phyloP scores from a whole-genome alignment of 1,140 invertebrate genomes.

The Solenopsis invicta region DNA sequence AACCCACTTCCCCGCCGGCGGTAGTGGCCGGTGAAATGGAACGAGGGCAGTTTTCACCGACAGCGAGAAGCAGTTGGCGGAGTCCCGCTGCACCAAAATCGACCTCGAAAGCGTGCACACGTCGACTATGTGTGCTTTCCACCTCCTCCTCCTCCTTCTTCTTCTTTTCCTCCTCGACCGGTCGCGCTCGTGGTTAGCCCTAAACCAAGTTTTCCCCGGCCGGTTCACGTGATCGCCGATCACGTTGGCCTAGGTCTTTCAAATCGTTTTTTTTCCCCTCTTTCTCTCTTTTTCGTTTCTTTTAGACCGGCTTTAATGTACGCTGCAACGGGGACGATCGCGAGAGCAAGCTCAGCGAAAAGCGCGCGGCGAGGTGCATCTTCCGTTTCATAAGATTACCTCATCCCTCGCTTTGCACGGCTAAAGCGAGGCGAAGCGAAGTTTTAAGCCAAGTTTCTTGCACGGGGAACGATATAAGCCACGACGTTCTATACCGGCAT shows the following conservation, averaged over 20 bases:
- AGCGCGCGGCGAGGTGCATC: conserved; percentile 13
- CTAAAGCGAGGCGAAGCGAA: conserved; percentile 5
- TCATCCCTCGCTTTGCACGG: conserved; percentile 19
- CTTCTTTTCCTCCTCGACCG: neutral
- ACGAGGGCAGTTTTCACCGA: conserved; percentile 75
- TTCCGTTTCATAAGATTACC: conserved; percentile 53
- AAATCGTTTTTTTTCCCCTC: neutral
- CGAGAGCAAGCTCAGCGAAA: neutral
- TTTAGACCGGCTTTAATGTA: neutral
- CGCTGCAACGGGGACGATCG: neutral
- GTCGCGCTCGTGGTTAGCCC: conserved; percentile 50
- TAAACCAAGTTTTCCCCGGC: neutral
- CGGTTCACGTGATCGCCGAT: conserved; percentile 16
- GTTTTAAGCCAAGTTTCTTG: conserved; percentile 47
- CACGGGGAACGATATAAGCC: conserved; percentile 3
- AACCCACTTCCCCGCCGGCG: conserved; percentile 65
- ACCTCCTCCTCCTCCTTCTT: neutral
- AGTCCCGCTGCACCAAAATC: conserved; percentile 73
- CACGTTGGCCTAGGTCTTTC: neutral
- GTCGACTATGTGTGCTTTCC: conserved; percentile 3
- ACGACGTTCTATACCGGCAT: conserved; percentile 27
- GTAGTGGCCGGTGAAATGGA: conserved; percentile 67
- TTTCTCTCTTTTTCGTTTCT: neutral
- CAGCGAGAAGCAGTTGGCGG: conserved; percentile 61
- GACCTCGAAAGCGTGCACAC: conserved; percentile 69